These are phyloP conservation scores for Salarias fasciatus DNA, from an alignment of 2,797 vertebrate genomes.

Conservation along the genomic window DNA sequence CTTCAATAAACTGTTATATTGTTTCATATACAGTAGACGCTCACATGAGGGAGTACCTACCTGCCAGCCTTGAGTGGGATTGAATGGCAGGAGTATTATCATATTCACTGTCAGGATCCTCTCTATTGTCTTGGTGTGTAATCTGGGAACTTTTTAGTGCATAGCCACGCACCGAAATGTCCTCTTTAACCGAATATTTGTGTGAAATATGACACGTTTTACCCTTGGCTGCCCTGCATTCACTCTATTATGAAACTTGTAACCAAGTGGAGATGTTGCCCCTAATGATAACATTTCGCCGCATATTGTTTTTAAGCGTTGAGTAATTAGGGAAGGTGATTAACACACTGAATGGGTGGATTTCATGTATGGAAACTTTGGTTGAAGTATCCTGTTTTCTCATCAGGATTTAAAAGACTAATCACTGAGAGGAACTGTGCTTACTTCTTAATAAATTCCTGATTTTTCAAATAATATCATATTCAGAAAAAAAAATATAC, in stretches of 20 bases:
- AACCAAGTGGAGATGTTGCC: conserved; percentile 1
- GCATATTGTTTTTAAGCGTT: not conserved
- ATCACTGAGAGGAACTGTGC: conserved; percentile 16
- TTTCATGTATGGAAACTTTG: conserved; percentile 3
- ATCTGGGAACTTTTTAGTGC: conserved; percentile 41
- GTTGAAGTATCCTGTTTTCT: not conserved
- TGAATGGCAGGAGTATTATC: conserved; percentile 66
- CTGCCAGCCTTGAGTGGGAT: conserved; percentile 60
- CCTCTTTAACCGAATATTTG: conserved; percentile 29
- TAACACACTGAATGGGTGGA: conserved; percentile 2
- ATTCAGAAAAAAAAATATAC: conserved; percentile 10
- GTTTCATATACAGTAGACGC: conserved; percentile 70
- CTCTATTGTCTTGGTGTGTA: conserved; percentile 59
- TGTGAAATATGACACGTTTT: conserved; percentile 17
- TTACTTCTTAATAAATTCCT: conserved; percentile 16
- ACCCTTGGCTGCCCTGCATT: not conserved
- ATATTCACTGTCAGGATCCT: conserved; percentile 39
- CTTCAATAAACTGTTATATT: conserved; percentile 76
- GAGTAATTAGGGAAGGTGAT: not conserved
- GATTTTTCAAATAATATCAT: conserved; percentile 14
- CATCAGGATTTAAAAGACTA: conserved; percentile 1
- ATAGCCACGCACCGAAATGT: conserved; percentile 11
- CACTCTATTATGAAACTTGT: conserved; percentile 10
- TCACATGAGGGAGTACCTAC: conserved; percentile 70
- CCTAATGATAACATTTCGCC: conserved; percentile 4